A percentile compares a stretch with the other conserved stretches of the same genome.
These are phyloP conservation scores for Aleadryas rufinucha DNA, from an alignment of 2,113 vertebrate genomes.

Conservation along the genomic window DNA sequence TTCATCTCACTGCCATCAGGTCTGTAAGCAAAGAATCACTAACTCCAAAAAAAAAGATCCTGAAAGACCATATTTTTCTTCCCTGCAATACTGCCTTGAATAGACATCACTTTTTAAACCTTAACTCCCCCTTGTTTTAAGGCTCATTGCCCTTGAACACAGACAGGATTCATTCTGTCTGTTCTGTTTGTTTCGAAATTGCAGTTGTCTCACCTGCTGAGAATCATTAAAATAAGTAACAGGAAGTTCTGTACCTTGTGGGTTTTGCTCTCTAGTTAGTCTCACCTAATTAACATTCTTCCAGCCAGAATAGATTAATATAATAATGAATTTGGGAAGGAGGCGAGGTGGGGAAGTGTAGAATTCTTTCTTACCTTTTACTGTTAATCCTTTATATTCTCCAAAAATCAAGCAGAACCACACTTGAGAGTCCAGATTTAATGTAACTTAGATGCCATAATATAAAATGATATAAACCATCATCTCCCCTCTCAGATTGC, in stretches of 20 bases:
- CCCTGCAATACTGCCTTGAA: not conserved
- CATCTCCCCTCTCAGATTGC: not conserved
- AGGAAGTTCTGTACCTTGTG: not conserved
- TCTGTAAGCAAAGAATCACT: not conserved
- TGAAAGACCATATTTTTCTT: not conserved
- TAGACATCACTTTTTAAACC: not conserved
- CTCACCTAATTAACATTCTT: not conserved
- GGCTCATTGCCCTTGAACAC: not conserved
- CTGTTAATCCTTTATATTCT: not conserved
- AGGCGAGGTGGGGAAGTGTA: accelerated
- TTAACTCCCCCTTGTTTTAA: not conserved
- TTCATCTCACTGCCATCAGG: not conserved
- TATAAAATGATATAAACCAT: not conserved
- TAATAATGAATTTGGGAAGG: not conserved
- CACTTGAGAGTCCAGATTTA: not conserved
- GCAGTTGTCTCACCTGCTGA: not conserved
- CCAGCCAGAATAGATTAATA: not conserved
- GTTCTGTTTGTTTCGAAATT: slow-evolving; percentile 6
- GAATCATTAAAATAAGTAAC: not conserved
- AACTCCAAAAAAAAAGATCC: not conserved
- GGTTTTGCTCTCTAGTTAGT: not conserved
- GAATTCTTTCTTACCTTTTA: not conserved
- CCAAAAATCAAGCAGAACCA: not conserved
- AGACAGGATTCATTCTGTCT: slow-evolving; percentile 6
- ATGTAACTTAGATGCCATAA: not conserved